Base-by-base conservation (phyloP, 2,797 vertebrate genomes). In the Falco cherrug region DNA sequence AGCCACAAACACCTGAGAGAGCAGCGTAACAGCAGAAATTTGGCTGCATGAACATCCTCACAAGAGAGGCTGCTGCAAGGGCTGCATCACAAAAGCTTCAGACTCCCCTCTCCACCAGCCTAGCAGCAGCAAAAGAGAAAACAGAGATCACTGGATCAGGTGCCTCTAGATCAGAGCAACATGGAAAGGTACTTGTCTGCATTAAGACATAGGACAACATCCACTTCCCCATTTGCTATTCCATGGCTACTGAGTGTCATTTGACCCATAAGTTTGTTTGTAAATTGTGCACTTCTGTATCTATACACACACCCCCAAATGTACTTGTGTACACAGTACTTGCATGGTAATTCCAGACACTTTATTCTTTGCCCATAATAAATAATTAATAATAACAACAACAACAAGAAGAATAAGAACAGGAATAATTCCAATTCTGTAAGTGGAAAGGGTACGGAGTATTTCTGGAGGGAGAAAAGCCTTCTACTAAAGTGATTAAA, bases 161-260 rank as follows among this genome's bases (percentile, higher is more conserved):
- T 0, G 1, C 11, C 25, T 75, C 37, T 29, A 17, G 3, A 1
- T 45, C 63, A 75, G 39, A 87, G 21, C 7, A 73, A n/a, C 5
- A 41, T 1, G 5, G 13, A 31, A 65, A 73, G 5, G 11, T 7
- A 35, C 15, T 79, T 31, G 13, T 45, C 19, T 69, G 39, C 41
- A 63, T 47, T 25, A 60, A 56, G 31, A 60, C 16, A 56, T 16
- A 20, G 9, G 12, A 63, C 1, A 0, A 61, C 0, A 2, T 4
- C 39, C 8, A 26, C 20, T 50, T 43, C 16, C 20, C 7, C 14
- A 4, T 33, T 65, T 45, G 33, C 20, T 54, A 2, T 63, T 70
- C 51, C 9, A 4, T 15, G 3, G 25, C 14, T 37, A 4, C 0
- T 21, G 16, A 78, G 22, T 12, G 10, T 41, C 8, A 60, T 64